phyloP scores from a whole-genome alignment of 2,888 invertebrate species.

The Macrosoma leucophasiata region DNA sequence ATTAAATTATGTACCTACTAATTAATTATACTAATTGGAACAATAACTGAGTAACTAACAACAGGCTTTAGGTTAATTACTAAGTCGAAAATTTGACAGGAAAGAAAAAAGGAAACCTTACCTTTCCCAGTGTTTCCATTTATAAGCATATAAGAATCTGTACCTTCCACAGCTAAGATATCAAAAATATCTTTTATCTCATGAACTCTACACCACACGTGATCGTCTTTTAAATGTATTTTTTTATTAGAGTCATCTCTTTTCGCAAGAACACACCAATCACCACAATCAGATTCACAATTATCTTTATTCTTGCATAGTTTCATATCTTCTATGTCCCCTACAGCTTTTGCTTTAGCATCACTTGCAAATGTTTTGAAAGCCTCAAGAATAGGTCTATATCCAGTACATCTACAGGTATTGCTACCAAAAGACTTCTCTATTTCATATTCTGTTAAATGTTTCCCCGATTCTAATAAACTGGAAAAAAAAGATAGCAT shows the following conservation, averaged over 20 bases:
- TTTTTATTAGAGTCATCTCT: background rate
- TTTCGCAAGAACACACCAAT: background rate
- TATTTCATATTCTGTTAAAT: constrained; percentile 63
- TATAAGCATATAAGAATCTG: constrained; percentile 76
- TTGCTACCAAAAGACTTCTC: constrained; percentile 85
- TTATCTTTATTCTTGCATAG: constrained; percentile 17
- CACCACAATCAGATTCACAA: too few species aligned
- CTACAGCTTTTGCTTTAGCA: constrained; percentile 57
- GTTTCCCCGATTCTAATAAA: too few species aligned
- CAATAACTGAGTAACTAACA: too few species aligned
- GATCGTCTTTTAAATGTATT: constrained; percentile 40
- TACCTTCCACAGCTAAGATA: constrained; percentile 52
- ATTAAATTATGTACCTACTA: background rate
- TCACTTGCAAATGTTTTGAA: constrained; percentile 83
- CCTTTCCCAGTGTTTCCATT: constrained; percentile 59
- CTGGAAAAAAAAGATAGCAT: background rate
- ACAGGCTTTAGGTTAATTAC: too few species aligned
- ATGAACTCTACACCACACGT: constrained; percentile 70
- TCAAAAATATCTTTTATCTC: constrained; percentile 64
- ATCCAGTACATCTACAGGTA: constrained; percentile 86
- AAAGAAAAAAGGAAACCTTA: too few species aligned
- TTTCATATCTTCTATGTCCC: constrained; percentile 40
- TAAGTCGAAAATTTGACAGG: too few species aligned
- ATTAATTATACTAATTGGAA: background rate
- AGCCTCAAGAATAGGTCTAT: constrained; percentile 83